A percentile compares a stretch with the other conserved stretches of the same genome.
phyloP scores from a whole-genome alignment of 2,113 vertebrate species.

The Hydropotes inermis region DNA sequence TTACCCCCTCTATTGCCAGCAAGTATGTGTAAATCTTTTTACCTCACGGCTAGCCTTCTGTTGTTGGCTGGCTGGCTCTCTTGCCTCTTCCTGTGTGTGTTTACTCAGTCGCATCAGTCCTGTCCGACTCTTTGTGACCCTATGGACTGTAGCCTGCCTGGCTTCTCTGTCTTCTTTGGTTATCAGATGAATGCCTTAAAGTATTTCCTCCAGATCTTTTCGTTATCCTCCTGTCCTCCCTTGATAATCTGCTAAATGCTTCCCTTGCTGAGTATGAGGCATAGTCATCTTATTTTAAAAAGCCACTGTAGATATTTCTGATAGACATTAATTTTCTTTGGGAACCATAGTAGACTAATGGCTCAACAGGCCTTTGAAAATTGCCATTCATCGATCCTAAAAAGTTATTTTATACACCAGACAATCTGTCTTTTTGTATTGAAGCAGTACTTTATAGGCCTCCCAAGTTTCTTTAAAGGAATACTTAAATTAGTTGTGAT shows the following conservation, averaged over 20 bases:
- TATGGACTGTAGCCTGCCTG: background rate
- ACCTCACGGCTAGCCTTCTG: background rate
- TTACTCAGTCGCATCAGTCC: background rate
- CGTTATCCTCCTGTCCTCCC: background rate
- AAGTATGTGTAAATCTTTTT: slow-evolving; percentile 8
- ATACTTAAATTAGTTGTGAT: background rate
- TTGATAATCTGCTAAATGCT: slow-evolving; percentile 10
- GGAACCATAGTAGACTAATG: background rate
- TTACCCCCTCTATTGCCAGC: background rate
- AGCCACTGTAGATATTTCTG: background rate
- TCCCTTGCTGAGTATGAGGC: background rate
- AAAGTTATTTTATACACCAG: background rate
- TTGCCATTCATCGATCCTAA: background rate
- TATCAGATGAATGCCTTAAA: slow-evolving; percentile 3
- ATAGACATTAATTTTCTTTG: slow-evolving; percentile 2
- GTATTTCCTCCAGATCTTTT: background rate
- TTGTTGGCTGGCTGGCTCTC: background rate
- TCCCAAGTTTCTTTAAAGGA: accelerated
- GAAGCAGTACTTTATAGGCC: background rate
- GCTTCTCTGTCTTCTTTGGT: background rate
- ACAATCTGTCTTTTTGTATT: background rate
- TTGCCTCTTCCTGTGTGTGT: background rate
- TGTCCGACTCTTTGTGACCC: background rate
- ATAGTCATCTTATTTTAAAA: background rate
- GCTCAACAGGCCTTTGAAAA: background rate